Conservation (phyloP, 2,797 vertebrate genomes). For the Borostomias antarcticus region DNA sequence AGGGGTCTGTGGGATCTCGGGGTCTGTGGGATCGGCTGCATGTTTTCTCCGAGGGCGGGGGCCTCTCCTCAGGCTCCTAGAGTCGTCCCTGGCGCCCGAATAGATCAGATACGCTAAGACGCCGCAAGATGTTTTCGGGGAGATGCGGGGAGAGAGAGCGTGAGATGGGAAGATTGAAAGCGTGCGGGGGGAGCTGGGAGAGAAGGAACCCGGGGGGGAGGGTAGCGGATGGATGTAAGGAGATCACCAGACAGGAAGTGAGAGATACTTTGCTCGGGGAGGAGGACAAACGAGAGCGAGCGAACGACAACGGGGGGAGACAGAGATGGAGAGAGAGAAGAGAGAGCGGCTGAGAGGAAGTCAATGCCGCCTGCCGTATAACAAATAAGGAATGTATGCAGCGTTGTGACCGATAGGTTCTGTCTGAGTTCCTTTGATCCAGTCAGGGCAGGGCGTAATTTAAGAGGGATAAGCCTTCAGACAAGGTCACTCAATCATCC, state of each 20-base stretch:
- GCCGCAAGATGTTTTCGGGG: neutral
- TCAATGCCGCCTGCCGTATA: neutral
- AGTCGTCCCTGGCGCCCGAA: no score
- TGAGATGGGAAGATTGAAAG: neutral
- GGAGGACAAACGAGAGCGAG: neutral
- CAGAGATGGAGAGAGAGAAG: neutral
- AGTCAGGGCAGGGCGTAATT: conserved; percentile 24
- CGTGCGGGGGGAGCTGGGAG: neutral
- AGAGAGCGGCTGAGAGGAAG: neutral
- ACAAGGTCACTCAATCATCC: conserved; percentile 14
- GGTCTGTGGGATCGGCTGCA: no score
- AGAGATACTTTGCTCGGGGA: neutral
- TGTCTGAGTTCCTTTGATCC: conserved; percentile 12
- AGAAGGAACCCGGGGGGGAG: neutral
- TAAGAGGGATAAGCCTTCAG: conserved; percentile 22
- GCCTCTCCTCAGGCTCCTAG: no score
- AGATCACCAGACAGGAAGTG: conserved; percentile 5
- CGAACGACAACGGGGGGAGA: neutral
- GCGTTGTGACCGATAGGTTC: conserved; percentile 25
- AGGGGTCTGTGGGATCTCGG: no score
- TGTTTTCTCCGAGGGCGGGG: no score
- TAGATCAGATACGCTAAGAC: neutral
- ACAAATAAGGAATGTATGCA: conserved; percentile 29
- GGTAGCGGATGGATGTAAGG: neutral
- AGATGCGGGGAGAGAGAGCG: neutral